These are phyloP conservation scores for Lepilemur ruficaudatus DNA, from an alignment of 2,797 vertebrate species.

Conservation along the genomic window DNA sequence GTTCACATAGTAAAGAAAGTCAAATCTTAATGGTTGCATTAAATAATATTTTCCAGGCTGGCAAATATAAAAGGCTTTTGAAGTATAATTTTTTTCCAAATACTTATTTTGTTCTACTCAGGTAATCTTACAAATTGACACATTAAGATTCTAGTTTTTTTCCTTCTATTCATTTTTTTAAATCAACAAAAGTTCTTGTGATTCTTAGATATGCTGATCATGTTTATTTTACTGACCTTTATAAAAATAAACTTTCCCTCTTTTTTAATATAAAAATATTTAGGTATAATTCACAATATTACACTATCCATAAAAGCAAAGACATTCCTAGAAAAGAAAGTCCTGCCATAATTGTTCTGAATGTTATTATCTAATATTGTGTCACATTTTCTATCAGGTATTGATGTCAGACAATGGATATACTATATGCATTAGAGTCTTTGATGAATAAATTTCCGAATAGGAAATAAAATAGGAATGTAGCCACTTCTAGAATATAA, in stretches of 20 bases:
- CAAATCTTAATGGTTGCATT: slow-evolving; percentile 9
- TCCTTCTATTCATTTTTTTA: not conserved
- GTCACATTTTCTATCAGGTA: not conserved
- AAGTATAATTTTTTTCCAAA: slow-evolving; percentile 38
- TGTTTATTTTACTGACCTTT: slow-evolving; percentile 21
- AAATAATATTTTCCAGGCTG: slow-evolving; percentile 49
- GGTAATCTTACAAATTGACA: slow-evolving; percentile 36
- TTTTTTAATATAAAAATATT: slow-evolving; percentile 4
- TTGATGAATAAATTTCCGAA: slow-evolving; percentile 29
- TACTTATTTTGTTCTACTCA: slow-evolving; percentile 19
- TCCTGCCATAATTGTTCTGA: not conserved
- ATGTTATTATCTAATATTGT: not conserved
- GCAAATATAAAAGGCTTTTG: slow-evolving; percentile 14
- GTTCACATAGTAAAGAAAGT: not conserved
- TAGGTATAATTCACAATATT: not conserved
- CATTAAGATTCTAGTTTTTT: not conserved
- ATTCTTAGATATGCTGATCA: slow-evolving; percentile 48
- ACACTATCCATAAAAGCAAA: not conserved
- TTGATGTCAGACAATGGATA: not conserved
- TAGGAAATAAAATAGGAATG: slow-evolving; percentile 16
- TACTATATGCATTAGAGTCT: not conserved
- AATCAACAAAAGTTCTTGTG: slow-evolving; percentile 6
- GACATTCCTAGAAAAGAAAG: not conserved
- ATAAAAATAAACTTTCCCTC: not conserved
- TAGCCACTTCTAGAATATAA: not conserved